Conservation (phyloP, 2,888 invertebrate genomes). For the Drosophila infuscata region DNA sequence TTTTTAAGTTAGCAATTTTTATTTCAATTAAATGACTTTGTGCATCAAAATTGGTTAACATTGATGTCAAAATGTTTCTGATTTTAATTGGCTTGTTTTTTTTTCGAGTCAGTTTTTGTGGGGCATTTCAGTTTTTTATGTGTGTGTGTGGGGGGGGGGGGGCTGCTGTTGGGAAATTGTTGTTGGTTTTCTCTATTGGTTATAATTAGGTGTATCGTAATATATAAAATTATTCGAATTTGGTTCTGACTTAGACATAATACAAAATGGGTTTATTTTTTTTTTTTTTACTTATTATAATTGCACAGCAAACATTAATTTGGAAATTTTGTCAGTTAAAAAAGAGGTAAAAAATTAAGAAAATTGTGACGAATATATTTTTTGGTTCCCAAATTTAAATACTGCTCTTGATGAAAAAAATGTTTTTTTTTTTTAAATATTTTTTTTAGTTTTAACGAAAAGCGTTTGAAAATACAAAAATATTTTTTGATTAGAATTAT, state of each 20-base stretch:
- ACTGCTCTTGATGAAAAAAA: not conserved
- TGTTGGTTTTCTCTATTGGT: slow-evolving; percentile 5
- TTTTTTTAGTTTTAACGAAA: no score
- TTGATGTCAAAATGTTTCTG: slow-evolving; percentile 5
- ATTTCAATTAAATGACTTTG: slow-evolving; percentile 14
- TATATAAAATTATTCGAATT: slow-evolving; percentile 23
- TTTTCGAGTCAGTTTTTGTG: not conserved
- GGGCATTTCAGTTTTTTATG: not conserved
- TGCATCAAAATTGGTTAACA: slow-evolving; percentile 15
- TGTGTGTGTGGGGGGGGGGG: not conserved
- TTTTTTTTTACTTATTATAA: slow-evolving; percentile 1
- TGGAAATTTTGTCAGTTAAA: not conserved
- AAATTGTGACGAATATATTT: not conserved
- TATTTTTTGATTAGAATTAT: not conserved
- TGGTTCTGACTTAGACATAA: slow-evolving; percentile 24
- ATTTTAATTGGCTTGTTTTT: slow-evolving; percentile 6
- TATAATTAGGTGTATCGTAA: slow-evolving; percentile 17
- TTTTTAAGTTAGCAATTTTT: slow-evolving; percentile 37
- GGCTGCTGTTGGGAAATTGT: not conserved
- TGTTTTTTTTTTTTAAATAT: not conserved
- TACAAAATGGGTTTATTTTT: slow-evolving; percentile 1
- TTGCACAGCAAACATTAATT: slow-evolving; percentile 25
- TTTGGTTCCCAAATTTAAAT: not conserved
- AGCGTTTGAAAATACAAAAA: not conserved
- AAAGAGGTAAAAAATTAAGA: not conserved